Conservation (phyloP, 2,797 vertebrate genomes). For the Acrossocheilus wenchowensis region DNA sequence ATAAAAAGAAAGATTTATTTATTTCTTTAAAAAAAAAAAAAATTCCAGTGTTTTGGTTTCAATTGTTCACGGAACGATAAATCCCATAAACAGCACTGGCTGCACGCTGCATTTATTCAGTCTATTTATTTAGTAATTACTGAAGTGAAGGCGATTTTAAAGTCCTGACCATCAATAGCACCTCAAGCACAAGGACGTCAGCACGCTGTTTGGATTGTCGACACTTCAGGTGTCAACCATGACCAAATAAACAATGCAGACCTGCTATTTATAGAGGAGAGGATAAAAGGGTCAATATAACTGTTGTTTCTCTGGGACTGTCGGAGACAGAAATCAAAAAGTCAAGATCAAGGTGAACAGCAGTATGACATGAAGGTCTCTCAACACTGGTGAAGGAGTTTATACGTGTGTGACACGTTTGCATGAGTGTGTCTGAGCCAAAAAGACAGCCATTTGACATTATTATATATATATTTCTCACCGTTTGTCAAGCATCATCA, state of each 20-base stretch:
- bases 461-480: not conserved
- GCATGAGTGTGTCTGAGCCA: not conserved
- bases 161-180: constrained; percentile 21
- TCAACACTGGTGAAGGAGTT: too few species aligned
- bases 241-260: constrained; percentile 38
- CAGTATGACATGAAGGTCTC: not conserved
- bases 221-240: constrained; percentile 1
- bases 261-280: not conserved
- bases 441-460: not conserved
- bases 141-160: constrained; percentile 19
- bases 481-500: not conserved
- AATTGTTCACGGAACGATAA: too few species aligned
- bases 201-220: constrained; percentile 24
- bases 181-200: constrained; percentile 23
- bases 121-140: constrained; percentile 12
- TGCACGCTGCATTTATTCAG: not conserved
- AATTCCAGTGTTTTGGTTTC: too few species aligned
- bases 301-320: not conserved
- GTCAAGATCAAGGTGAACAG: not conserved
- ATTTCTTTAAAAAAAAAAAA: too few species aligned
- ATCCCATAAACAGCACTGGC: not conserved
- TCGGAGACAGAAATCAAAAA: not conserved
- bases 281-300: constrained; percentile 20
- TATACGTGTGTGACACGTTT: not conserved
- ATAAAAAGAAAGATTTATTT: too few species aligned